A percentile compares a stretch with the other conserved stretches of the same genome.
These are phyloP conservation scores for Onychomys arenicola DNA, from an alignment of 2,797 vertebrate species.

Conservation along the genomic window DNA sequence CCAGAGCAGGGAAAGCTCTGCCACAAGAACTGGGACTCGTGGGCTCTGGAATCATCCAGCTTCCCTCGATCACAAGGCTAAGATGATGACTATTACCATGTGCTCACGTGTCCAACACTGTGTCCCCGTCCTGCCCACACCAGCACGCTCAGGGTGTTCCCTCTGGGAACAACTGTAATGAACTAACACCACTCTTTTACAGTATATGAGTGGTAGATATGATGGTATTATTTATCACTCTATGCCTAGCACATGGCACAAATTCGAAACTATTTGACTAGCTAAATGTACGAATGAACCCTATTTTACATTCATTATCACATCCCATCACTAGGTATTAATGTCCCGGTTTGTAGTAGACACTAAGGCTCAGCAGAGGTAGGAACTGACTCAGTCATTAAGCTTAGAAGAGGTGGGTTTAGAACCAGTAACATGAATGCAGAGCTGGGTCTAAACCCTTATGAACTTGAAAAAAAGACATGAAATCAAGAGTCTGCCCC, in stretches of 20 bases:
- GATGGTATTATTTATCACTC: not conserved
- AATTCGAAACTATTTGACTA: not conserved
- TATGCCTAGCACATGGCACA: not conserved
- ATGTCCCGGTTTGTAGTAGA: not conserved
- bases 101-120: not conserved
- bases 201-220: not conserved
- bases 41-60: not conserved
- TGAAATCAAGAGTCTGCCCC: rapidly evolving
- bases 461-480: rapidly evolving
- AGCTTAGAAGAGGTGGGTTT: not conserved
- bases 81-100: not conserved
- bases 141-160: not conserved
- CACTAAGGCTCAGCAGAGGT: not conserved
- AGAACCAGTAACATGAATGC: not conserved
- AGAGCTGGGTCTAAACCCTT: not conserved
- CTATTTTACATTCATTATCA: not conserved
- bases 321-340: not conserved
- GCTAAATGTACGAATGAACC: not conserved
- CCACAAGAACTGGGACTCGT: not conserved
- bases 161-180: not conserved
- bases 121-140: not conserved
- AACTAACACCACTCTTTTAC: not conserved
- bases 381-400: not conserved
- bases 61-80: not conserved
- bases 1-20: not conserved